Evolutionary conservation across 2,888 invertebrate species (phyloP).

Genomic region (Dicranocentrus wangi): DNA sequence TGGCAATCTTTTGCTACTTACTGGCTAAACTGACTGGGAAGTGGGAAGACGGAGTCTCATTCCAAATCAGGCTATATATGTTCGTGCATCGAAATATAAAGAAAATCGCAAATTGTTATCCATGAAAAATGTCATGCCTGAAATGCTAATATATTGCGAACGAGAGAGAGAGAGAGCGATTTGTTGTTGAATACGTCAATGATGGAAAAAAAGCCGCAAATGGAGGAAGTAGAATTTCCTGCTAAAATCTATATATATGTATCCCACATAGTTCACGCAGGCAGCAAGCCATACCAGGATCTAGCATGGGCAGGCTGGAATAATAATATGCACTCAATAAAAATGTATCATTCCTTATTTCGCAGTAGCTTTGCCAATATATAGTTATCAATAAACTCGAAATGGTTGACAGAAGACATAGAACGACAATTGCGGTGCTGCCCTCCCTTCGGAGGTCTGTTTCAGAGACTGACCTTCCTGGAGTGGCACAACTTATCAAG

Average conservation of each 20-base stretch:
- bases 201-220: slow-evolving; percentile 46
- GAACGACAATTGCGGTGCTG: slow-evolving; percentile 68
- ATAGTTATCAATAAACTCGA: slow-evolving; percentile 11
- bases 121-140: slow-evolving; percentile 1
- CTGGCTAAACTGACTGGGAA: no score
- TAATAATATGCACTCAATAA: not conserved
- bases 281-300: not conserved
- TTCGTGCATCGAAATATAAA: not conserved
- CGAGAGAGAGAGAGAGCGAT: no score
- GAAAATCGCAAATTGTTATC: not conserved
- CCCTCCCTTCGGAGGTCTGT: slow-evolving; percentile 69
- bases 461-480: slow-evolving; percentile 66
- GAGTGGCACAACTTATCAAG: slow-evolving; percentile 70
- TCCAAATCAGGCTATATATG: no score
- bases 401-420: slow-evolving; percentile 62
- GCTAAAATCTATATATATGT: not conserved
- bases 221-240: slow-evolving; percentile 62
- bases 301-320: not conserved
- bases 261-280: not conserved
- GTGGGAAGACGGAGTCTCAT: no score
- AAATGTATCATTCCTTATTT: not conserved
- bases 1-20: no score
- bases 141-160: not conserved
- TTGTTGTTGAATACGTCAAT: slow-evolving; percentile 42
- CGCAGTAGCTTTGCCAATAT: not conserved